A percentile compares a stretch with the other conserved stretches of the same genome.
These are phyloP conservation scores for Drosophila tsacasi DNA, from an alignment of 1,140 invertebrate species.

Conservation along the genomic window DNA sequence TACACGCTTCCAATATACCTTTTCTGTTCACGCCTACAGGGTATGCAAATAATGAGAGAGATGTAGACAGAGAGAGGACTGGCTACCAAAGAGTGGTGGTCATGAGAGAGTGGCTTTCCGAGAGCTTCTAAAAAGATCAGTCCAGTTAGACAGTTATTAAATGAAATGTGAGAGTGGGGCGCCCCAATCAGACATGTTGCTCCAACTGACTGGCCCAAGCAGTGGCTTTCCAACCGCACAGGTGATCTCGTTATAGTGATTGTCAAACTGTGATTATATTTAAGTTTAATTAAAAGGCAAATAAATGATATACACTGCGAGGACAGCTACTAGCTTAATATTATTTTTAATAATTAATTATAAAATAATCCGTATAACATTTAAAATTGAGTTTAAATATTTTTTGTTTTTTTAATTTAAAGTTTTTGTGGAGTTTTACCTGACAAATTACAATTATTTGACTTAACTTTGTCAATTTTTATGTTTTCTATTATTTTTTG, in stretches of 20 bases:
- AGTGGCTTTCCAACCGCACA: constrained; percentile 18
- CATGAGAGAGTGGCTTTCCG: not conserved
- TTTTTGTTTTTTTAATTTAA: not conserved
- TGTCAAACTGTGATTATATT: not conserved
- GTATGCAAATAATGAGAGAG: constrained; percentile 26
- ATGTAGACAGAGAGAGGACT: not conserved
- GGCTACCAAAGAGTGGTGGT: not conserved
- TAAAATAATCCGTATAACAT: not conserved
- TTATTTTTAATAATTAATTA: not conserved
- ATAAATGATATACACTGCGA: not conserved
- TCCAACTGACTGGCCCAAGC: constrained; percentile 13
- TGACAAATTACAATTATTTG: not conserved
- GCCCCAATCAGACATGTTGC: constrained; percentile 22
- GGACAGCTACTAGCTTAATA: not conserved
- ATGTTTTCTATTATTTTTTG: too few relatives aligned
- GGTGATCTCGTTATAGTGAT: constrained; percentile 2
- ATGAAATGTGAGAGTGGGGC: constrained; percentile 30
- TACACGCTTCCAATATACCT: not conserved
- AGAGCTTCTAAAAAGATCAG: not conserved
- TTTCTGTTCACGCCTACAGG: not conserved
- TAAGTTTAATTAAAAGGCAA: not conserved
- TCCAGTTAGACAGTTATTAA: constrained; percentile 33
- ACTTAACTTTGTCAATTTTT: too few relatives aligned
- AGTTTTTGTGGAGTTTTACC: not conserved
- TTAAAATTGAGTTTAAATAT: not conserved